Percentiles rank a stretch among this genome's conserved stretches.
These are phyloP conservation scores for Falco columbarius DNA, from an alignment of 2,797 vertebrate genomes.

Conservation along the genomic window DNA sequence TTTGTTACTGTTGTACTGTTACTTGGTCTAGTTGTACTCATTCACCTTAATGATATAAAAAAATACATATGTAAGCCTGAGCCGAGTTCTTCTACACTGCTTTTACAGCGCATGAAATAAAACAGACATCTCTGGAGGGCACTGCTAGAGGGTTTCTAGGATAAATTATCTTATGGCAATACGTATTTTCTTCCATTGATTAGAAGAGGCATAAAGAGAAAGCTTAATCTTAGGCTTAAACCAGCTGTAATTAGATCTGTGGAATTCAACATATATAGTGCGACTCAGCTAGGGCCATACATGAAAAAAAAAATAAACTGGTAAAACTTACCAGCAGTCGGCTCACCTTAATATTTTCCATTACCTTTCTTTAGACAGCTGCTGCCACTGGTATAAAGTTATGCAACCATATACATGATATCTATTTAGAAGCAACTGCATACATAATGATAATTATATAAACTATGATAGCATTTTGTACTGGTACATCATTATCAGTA, in stretches of 20 bases:
- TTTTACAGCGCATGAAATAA: background rate
- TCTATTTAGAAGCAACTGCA: background rate
- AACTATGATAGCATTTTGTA: background rate
- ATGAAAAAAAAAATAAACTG: background rate
- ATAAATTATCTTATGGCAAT: background rate
- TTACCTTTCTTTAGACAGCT: background rate
- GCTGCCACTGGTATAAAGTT: background rate
- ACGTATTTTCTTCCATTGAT: rapidly evolving
- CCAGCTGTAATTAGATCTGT: background rate
- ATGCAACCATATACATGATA: background rate
- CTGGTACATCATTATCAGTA: too few relatives aligned
- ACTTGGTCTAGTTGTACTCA: background rate
- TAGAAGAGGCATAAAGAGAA: background rate
- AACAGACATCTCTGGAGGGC: background rate
- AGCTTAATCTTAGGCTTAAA: background rate
- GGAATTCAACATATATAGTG: background rate
- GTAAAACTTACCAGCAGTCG: background rate
- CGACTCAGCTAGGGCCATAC: rapidly evolving
- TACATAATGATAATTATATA: background rate
- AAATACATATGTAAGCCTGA: rapidly evolving
- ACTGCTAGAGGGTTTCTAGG: background rate
- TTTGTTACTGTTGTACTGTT: background rate
- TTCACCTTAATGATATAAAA: background rate
- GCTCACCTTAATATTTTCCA: background rate
- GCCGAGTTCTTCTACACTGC: background rate